These are phyloP conservation scores for Invenusta paracnida DNA, from an alignment of 2,888 invertebrate genomes.

Conservation along the genomic window DNA sequence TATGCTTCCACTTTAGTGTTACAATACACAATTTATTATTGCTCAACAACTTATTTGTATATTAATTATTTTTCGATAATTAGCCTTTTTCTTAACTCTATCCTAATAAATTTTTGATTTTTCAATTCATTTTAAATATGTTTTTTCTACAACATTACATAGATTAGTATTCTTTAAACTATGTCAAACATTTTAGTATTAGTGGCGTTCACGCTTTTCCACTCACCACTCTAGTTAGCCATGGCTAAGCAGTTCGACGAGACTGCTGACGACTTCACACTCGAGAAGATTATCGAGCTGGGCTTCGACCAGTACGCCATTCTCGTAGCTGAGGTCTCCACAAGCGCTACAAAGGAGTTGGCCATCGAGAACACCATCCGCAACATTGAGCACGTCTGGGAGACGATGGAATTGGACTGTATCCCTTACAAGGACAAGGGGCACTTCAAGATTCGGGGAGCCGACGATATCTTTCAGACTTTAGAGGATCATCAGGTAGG, in stretches of 20 bases:
- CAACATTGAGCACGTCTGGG: conserved; percentile 72
- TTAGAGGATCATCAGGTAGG: conserved; percentile 77
- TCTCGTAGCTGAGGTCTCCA: conserved; percentile 77
- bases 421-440: conserved; percentile 67
- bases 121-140: too few species aligned
- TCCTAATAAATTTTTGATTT: too few species aligned
- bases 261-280: conserved; percentile 72
- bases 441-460: conserved; percentile 68
- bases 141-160: too few species aligned
- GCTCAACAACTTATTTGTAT: too few species aligned
- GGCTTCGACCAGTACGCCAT: conserved; percentile 77
- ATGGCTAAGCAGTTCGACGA: conserved; percentile 76
- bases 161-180: too few species aligned
- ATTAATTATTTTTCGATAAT: too few species aligned
- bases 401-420: conserved; percentile 70
- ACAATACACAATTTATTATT: too few species aligned
- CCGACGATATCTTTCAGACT: conserved; percentile 74
- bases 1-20: too few species aligned
- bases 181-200: too few species aligned
- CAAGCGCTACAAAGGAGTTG: conserved; percentile 80
- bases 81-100: too few species aligned
- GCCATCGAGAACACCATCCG: conserved; percentile 71
- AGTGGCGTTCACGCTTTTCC: not conserved
- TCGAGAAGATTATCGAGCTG: conserved; percentile 74
- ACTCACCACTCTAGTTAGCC: conserved; percentile 56